Evolutionary conservation across 2,888 invertebrate species (phyloP).

Genomic region (Tipula lateralis): DNA sequence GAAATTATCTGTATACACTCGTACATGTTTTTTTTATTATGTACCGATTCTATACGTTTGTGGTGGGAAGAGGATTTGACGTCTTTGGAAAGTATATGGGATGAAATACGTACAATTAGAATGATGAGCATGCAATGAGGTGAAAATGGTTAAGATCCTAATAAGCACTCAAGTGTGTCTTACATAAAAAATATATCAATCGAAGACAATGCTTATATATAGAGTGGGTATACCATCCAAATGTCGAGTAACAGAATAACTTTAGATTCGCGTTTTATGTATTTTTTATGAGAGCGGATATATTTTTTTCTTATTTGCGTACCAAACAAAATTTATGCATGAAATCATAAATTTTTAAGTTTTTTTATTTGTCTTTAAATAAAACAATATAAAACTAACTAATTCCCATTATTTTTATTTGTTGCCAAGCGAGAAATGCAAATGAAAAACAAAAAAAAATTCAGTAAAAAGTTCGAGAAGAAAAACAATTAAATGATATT

Average conservation of each 20-base stretch:
- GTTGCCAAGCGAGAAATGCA: not conserved
- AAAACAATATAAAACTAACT: slow-evolving; percentile 14
- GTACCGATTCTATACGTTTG: not conserved
- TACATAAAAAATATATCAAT: not conserved
- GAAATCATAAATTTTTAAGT: not conserved
- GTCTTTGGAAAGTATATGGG: not conserved
- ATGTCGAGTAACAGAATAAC: not conserved
- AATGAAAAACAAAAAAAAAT: not conserved
- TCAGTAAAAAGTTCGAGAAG: not conserved
- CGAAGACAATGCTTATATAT: too few relatives aligned
- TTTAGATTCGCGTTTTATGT: not conserved
- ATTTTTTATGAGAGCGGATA: not conserved
- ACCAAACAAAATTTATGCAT: not conserved
- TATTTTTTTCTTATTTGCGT: not conserved
- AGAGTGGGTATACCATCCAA: not conserved
- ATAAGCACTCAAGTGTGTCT: not conserved
- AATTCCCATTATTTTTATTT: slow-evolving; percentile 11
- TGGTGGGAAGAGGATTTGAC: not conserved
- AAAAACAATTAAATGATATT: not conserved
- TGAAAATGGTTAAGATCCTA: not conserved
- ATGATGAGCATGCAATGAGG: not conserved
- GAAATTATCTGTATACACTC: not conserved
- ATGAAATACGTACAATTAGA: not conserved
- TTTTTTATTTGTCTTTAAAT: not conserved
- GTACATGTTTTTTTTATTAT: not conserved